Conservation (phyloP, 1,140 invertebrate genomes). For the Trigoniulus corallinus region DNA sequence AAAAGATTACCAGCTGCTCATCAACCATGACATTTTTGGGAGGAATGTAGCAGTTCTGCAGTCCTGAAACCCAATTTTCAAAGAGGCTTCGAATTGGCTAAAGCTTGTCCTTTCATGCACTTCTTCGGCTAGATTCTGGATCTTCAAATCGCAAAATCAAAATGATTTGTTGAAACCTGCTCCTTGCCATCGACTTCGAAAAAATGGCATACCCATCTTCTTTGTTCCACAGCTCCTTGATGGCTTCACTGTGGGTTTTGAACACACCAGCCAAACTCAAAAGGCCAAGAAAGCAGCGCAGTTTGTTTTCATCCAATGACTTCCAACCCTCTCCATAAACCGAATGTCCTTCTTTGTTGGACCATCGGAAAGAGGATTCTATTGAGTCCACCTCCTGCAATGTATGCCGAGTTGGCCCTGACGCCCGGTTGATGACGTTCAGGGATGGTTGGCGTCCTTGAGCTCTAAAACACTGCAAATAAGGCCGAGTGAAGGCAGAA, state of each 20-base stretch:
- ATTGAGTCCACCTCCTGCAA: too few relatives aligned
- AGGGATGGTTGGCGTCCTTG: too few relatives aligned
- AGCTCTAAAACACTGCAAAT: too few relatives aligned
- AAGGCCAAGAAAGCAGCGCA: too few relatives aligned
- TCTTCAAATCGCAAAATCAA: not conserved
- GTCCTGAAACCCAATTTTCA: not conserved
- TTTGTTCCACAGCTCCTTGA: not conserved
- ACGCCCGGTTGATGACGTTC: too few relatives aligned
- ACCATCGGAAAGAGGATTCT: too few relatives aligned
- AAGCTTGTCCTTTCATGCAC: not conserved
- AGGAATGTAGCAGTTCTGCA: not conserved
- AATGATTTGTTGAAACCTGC: not conserved
- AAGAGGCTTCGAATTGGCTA: not conserved
- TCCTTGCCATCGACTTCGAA: not conserved
- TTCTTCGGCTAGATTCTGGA: not conserved
- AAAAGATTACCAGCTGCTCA: conserved; percentile 18
- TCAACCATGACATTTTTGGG: conserved; percentile 15
- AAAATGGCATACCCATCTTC: not conserved
- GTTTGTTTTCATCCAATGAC: too few relatives aligned
- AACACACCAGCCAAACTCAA: too few relatives aligned
- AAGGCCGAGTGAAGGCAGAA: too few relatives aligned
- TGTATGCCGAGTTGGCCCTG: too few relatives aligned
- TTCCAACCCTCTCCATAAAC: too few relatives aligned
- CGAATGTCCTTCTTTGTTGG: too few relatives aligned
- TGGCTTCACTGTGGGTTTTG: not conserved